phyloP scores from a whole-genome alignment of 1,140 invertebrate genomes.

The Bactericera cockerelli region DNA sequence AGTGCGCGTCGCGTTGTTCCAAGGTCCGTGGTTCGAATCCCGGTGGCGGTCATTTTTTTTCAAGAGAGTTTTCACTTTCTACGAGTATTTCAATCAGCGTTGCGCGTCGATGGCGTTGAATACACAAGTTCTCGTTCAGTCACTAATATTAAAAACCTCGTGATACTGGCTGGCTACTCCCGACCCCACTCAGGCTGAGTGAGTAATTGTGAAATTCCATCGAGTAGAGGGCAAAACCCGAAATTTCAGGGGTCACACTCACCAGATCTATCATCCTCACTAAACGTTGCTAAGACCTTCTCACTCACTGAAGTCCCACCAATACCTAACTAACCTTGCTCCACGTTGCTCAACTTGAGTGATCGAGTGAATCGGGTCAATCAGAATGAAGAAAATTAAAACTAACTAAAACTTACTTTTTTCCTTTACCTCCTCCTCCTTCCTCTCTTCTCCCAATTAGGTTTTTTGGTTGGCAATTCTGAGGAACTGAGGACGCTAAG shows the following conservation, averaged over 20 bases:
- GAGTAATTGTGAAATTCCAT: neutral
- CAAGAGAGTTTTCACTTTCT: neutral
- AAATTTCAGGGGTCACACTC: neutral
- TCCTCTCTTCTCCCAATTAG: too few relatives aligned
- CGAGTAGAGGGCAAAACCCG: neutral
- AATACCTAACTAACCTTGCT: neutral
- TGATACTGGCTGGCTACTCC: neutral
- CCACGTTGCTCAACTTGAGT: neutral
- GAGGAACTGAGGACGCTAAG: too few relatives aligned
- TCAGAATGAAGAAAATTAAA: too few relatives aligned
- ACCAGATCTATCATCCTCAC: neutral
- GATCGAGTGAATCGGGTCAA: too few relatives aligned
- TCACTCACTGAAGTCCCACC: neutral
- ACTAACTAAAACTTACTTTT: too few relatives aligned
- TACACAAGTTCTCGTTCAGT: neutral
- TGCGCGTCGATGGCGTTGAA: neutral
- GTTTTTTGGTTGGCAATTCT: too few relatives aligned
- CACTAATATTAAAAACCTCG: neutral
- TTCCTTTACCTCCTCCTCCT: too few relatives aligned
- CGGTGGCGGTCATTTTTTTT: neutral
- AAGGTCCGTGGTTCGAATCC: neutral
- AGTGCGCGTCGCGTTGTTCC: conserved; percentile 13
- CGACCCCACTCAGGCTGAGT: neutral
- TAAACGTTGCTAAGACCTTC: neutral
- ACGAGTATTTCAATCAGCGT: neutral